These are phyloP conservation scores for Siphamia tubifer DNA, from an alignment of 2,113 vertebrate species.

Conservation along the genomic window DNA sequence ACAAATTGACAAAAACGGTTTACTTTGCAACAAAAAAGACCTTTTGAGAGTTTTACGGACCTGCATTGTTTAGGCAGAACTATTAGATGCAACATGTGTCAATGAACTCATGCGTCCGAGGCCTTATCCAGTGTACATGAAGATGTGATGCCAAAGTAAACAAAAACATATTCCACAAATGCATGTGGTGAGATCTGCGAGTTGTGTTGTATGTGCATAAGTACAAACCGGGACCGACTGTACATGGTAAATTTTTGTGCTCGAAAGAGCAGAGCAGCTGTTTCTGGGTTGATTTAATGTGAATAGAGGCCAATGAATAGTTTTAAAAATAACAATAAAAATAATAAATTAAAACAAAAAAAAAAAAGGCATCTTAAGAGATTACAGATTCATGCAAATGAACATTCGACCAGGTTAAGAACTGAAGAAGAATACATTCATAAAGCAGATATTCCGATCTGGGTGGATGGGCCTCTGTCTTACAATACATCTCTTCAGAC, in stretches of 20 bases:
- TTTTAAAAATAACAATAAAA: conserved; percentile 25
- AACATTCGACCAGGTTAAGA: conserved; percentile 45
- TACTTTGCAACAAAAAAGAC: conserved; percentile 14
- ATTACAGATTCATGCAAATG: conserved; percentile 50
- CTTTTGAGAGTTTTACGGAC: conserved; percentile 37
- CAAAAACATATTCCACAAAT: not conserved
- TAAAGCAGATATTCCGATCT: conserved; percentile 63
- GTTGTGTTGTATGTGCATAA: conserved; percentile 22
- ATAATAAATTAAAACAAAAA: conserved; percentile 12
- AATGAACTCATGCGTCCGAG: conserved; percentile 33
- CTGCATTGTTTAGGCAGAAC: conserved; percentile 33
- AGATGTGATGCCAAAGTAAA: conserved; percentile 38
- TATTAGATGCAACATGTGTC: conserved; percentile 30
- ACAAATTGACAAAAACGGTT: conserved; percentile 3
- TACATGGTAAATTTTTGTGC: conserved; percentile 41
- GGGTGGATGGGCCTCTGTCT: conserved; percentile 57
- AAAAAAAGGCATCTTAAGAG: conserved; percentile 38
- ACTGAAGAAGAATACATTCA: conserved; percentile 71
- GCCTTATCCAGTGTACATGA: conserved; percentile 73
- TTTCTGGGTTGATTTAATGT: conserved; percentile 14
- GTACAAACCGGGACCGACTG: not conserved
- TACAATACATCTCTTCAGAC: conserved; percentile 46
- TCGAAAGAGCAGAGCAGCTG: conserved; percentile 48
- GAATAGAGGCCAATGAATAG: conserved; percentile 21
- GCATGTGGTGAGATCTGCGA: not conserved